phyloP scores from a whole-genome alignment of 2,888 invertebrate genomes.

The Calameuta idolon region DNA sequence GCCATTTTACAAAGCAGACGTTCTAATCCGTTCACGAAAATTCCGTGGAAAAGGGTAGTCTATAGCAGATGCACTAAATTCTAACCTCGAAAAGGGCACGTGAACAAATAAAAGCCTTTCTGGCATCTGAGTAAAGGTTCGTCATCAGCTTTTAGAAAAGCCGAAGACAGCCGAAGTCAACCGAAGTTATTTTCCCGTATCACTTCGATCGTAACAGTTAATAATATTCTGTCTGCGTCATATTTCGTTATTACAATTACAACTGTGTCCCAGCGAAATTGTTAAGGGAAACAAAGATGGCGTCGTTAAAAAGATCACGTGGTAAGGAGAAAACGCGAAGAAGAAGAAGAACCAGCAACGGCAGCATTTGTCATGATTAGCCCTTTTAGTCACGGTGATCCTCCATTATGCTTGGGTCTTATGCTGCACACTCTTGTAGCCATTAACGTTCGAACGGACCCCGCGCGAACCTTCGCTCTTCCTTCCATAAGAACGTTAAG shows the following conservation, averaged over 20 bases:
- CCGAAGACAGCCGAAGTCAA: neutral
- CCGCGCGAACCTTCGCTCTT: constrained; percentile 15
- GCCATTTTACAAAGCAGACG: neutral
- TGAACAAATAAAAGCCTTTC: constrained; percentile 37
- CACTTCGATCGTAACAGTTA: neutral
- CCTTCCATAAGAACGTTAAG: neutral
- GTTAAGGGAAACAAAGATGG: neutral
- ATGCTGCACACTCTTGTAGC: neutral
- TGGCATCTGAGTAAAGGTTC: neutral
- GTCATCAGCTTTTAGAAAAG: neutral
- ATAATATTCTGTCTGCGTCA: neutral
- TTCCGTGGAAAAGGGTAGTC: constrained; percentile 17
- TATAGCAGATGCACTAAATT: constrained; percentile 24
- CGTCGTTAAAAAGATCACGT: neutral
- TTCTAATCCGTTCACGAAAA: neutral
- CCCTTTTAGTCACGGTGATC: constrained; percentile 61
- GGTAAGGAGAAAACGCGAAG: neutral
- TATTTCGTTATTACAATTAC: neutral
- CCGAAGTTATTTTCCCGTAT: neutral
- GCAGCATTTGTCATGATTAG: constrained; percentile 63
- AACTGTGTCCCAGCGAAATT: neutral
- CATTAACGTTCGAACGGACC: neutral
- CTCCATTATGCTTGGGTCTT: constrained; percentile 42
- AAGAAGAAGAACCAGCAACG: constrained; percentile 30
- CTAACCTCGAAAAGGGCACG: constrained; percentile 32